phyloP scores from a whole-genome alignment of 2,113 vertebrate species.

The Eclectus roratus region DNA sequence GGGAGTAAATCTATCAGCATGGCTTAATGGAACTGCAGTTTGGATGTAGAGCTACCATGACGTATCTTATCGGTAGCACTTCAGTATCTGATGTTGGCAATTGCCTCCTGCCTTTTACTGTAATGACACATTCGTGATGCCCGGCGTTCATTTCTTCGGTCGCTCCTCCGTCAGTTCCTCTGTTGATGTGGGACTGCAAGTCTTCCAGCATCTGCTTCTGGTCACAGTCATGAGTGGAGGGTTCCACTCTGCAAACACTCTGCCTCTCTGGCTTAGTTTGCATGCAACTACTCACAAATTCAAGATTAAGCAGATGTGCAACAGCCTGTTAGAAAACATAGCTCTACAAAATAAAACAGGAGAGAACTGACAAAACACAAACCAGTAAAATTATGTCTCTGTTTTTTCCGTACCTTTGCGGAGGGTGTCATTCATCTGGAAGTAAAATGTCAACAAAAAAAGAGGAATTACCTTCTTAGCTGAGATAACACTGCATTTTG shows the following conservation, averaged over 20 bases:
- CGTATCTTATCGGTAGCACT: not conserved
- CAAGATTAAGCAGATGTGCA: not conserved
- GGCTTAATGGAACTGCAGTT: not conserved
- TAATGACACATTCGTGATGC: accelerated
- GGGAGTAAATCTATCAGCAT: not conserved
- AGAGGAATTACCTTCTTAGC: not conserved
- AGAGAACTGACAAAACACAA: not conserved
- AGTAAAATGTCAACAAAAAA: not conserved
- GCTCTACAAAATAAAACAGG: not conserved
- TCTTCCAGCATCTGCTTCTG: not conserved
- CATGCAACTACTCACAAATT: not conserved
- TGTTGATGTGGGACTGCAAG: accelerated
- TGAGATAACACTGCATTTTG: not conserved
- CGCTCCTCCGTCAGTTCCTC: not conserved
- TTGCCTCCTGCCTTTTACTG: not conserved
- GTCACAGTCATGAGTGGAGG: not conserved
- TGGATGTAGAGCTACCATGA: not conserved
- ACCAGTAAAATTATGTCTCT: not conserved
- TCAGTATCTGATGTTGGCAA: not conserved
- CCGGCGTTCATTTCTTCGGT: accelerated
- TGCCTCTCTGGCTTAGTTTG: not conserved
- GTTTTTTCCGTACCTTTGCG: not conserved
- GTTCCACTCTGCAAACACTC: not conserved
- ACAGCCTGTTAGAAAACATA: not conserved
- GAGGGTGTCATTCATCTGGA: not conserved